phyloP scores from a whole-genome alignment of 1,140 invertebrate species.

The Telenomus remus region DNA sequence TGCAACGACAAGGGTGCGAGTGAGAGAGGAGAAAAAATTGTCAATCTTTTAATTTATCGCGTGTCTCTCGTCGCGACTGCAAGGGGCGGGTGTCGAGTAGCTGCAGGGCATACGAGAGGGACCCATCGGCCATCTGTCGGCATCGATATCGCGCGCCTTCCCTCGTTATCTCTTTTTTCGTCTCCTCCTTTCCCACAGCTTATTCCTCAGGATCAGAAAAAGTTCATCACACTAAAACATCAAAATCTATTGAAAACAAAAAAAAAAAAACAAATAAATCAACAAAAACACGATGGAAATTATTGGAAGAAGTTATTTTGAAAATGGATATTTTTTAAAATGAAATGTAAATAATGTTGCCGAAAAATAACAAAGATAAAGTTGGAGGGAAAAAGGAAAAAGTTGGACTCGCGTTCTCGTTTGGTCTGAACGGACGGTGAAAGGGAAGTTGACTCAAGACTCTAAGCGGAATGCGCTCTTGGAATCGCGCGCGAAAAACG shows the following conservation, averaged over 20 bases:
- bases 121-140: slow-evolving; percentile 43
- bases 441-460: slow-evolving; percentile 37
- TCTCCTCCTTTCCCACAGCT: slow-evolving; percentile 3
- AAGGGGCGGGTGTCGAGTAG: slow-evolving; percentile 18
- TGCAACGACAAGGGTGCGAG: too few relatives aligned
- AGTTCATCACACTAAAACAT: too few relatives aligned
- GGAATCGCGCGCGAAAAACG: slow-evolving; percentile 3
- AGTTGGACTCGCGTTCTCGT: slow-evolving; percentile 29
- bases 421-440: slow-evolving; percentile 33
- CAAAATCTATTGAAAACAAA: too few relatives aligned
- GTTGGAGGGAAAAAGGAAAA: slow-evolving; percentile 28
- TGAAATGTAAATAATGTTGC: too few relatives aligned
- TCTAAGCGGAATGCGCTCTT: slow-evolving; percentile 9
- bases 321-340: too few relatives aligned
- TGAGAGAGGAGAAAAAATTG: slow-evolving; percentile 8
- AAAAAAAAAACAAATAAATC: too few relatives aligned
- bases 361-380: background rate
- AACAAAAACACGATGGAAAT: too few relatives aligned
- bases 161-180: slow-evolving; percentile 32
- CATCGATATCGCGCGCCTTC: slow-evolving; percentile 37
- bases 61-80: slow-evolving; percentile 12
- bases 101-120: slow-evolving; percentile 22
- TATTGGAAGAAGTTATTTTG: too few relatives aligned
- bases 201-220: background rate
- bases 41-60: slow-evolving; percentile 21